A percentile compares a stretch with the other conserved stretches of the same genome.
phyloP scores from a whole-genome alignment of 2,797 vertebrate genomes.

The Manis javanica region DNA sequence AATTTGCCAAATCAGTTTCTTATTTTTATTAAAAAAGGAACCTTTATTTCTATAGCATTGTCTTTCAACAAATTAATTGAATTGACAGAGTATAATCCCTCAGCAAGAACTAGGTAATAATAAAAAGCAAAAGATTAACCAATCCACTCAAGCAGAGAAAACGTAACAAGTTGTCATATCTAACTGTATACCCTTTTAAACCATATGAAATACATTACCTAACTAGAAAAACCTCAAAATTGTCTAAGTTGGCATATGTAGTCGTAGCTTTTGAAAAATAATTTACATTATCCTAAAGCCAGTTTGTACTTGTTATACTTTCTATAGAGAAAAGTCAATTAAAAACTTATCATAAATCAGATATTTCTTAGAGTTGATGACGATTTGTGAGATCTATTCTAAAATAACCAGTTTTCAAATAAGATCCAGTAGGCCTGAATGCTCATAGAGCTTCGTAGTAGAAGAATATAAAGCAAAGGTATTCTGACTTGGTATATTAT shows the following conservation, averaged over 20 bases:
- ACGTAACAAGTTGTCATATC: conserved; percentile 36
- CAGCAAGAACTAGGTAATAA: conserved; percentile 26
- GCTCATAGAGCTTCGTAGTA: not conserved
- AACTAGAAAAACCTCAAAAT: not conserved
- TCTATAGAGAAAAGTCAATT: conserved; percentile 18
- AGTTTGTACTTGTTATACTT: conserved; percentile 30
- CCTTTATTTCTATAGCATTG: not conserved
- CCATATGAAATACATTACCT: not conserved
- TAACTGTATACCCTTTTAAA: conserved; percentile 18
- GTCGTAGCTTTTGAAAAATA: conserved; percentile 37
- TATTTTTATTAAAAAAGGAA: conserved; percentile 50
- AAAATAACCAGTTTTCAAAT: conserved; percentile 44
- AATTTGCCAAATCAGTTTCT: conserved; percentile 20
- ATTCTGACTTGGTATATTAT: not conserved
- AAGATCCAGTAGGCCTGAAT: not conserved
- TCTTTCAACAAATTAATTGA: conserved; percentile 19
- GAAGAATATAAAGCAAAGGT: not conserved
- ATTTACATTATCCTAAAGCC: conserved; percentile 24
- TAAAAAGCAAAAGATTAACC: conserved; percentile 42
- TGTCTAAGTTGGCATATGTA: not conserved
- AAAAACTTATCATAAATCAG: conserved; percentile 45
- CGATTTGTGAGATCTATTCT: conserved; percentile 16
- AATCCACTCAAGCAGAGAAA: conserved; percentile 34
- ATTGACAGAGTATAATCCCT: not conserved
- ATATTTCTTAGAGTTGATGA: conserved; percentile 14